Evolutionary conservation across 1,140 invertebrate species (phyloP), one percentile per base, ranked within the genome.

Genomic region (Lepidurus arcticus): DNA sequence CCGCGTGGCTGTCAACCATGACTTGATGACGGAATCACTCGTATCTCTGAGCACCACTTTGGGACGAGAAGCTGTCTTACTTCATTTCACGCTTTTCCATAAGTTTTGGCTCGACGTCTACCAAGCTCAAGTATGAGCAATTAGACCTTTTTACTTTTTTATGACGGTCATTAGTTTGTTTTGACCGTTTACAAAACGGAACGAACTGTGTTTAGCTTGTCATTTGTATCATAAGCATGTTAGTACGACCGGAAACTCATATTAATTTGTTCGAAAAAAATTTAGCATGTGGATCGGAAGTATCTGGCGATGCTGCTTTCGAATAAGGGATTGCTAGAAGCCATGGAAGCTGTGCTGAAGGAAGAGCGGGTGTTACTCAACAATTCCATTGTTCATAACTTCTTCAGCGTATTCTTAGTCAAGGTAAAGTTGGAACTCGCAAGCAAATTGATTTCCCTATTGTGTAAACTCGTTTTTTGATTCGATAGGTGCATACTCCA

Each of bases 101-200:
- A 92, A 93, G 82, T 86, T 95, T 76, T 95, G 93, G 94, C 84
- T 92, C 42, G 92, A 95, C 82, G 91, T 95, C 42, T 89, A 91
- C 79, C 88, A 90, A 53, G 90, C 91, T n/a, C 91, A 90, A 84
- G 90, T 91, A 78, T 34, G 78, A 77, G 34, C 34, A 65, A 53
- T 13, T 79, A 81, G 16, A 80, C 44, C 74, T 75, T 76, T 73
- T 34, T 81, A 76, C 74, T 78, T 75, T 13, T 13, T 74, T 13
- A 34, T 77, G 16, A 43, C 16, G 44, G 34, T 26, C 73, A 74
- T 81, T 82, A 74, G 44, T 3, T 34, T 34, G 34, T 34, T 3
- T 0, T 34, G 34, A 26, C 26, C 1, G 26, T 26, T 26, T 26
- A 26, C 26, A 26, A 26, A 26, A 26, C 26, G 26, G 26, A 26